phyloP scores from a whole-genome alignment of 2,113 vertebrate genomes.

The Cyanoramphus novaezelandiae region DNA sequence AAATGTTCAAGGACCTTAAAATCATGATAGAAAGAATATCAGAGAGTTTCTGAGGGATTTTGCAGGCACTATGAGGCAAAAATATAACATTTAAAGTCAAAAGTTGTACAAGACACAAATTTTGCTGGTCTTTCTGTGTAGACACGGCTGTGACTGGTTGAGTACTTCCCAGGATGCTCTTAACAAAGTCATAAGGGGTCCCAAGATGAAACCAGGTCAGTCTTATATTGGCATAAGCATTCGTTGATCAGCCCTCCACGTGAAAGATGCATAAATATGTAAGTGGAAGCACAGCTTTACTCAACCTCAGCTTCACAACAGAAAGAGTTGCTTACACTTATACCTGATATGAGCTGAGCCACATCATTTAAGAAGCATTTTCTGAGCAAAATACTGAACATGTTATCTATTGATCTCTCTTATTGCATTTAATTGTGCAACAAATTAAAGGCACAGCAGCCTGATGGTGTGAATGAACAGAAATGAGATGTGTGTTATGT shows the following conservation, averaged over 20 bases:
- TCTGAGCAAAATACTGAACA: not conserved
- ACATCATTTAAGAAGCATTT: constrained; percentile 14
- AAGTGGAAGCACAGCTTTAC: not conserved
- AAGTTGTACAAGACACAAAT: not conserved
- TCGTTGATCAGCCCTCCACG: not conserved
- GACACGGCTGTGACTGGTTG: not conserved
- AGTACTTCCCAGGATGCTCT: not conserved
- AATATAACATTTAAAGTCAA: not conserved
- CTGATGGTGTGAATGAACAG: not conserved
- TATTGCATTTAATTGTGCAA: constrained; percentile 22
- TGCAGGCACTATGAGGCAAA: not conserved
- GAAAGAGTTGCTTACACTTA: not conserved
- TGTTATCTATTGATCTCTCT: not conserved
- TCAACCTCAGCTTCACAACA: not conserved
- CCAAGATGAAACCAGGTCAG: not conserved
- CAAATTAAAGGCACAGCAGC: constrained; percentile 1
- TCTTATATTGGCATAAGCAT: not conserved
- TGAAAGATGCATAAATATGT: not conserved
- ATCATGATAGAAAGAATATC: not conserved
- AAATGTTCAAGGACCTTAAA: not conserved
- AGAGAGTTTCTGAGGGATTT: not conserved
- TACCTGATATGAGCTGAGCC: not conserved
- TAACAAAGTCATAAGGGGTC: not conserved
- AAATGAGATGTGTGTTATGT: not conserved
- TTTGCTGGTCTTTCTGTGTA: not conserved